Base-by-base conservation (phyloP, 30 jellyfish, hydroid and myxozoan species). In the Cassiopea andromeda region DNA sequence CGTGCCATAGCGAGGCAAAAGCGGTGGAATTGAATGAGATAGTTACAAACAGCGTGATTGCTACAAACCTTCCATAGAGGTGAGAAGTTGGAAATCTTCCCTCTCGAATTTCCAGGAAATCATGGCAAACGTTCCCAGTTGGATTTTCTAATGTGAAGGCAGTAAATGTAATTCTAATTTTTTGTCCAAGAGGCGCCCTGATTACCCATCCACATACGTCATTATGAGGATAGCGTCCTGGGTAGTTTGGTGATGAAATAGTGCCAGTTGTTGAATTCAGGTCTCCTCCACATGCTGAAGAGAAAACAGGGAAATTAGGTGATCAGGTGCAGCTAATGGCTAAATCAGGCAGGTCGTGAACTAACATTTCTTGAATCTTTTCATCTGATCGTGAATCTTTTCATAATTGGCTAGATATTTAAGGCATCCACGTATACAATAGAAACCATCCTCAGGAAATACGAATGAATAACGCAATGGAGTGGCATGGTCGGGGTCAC, bases 131-230 rank as follows among this genome's bases (percentile, higher is more conserved):
- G 72, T 71, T 68, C 16, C 91, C 92, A 54, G 89, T 74, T 10
- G 87, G 89, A 48, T 70, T 78, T 84, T 90, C 94, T 44, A 93
- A 82, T 18, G 77, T 76, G 77, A 93, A 88, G 17, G 89, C 92
- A 48, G 82, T 77, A 80, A 93, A 93, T 18, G 93, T 54, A 47
- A 93, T 76, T 50, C 71, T 48, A 54, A 93, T 84, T 47, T 80
- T 82, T 73, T 79, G 70, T 17, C 98, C 98, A 12, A 60, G 71
- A 13, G 98, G 97, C 15, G 95, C 98, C 48, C 84, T 81, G 44
- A 93, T 88, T 10, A 67, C 90, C 98, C 98, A 93, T 1, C 95
- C 95, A 48, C 98, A 93, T 17, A 75, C 93, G 49, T 88, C 95
- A 64, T 84, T 69, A 78, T 64, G 77, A 1, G 97, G 93, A 77